Evolutionary conservation across 2,888 invertebrate species (phyloP).

Genomic region (Philopedon plagiatum): DNA sequence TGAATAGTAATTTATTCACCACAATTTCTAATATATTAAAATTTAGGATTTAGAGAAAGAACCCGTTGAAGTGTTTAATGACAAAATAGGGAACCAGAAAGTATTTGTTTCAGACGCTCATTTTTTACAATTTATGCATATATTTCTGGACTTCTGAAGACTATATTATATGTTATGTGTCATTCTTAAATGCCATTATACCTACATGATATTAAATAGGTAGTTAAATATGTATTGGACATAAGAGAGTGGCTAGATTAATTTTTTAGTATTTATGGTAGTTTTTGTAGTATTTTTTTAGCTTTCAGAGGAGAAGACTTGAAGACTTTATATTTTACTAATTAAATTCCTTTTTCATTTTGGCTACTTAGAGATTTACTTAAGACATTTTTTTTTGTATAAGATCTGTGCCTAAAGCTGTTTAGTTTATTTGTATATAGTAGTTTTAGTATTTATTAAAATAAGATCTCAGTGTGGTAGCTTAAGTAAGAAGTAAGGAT

Average conservation of each 20-base stretch:
- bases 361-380: conserved; percentile 53
- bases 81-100: not conserved
- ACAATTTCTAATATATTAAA: not conserved
- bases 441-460: conserved; percentile 28
- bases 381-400: conserved; percentile 51
- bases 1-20: conserved; percentile 38
- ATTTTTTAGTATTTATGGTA: conserved; percentile 59
- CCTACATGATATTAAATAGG: conserved; percentile 40
- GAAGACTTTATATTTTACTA: conserved; percentile 56
- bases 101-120: not conserved
- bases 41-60: not conserved
- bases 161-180: conserved; percentile 49
- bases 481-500: conserved; percentile 9
- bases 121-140: conserved; percentile 2
- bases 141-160: not conserved
- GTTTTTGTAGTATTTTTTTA: conserved; percentile 53
- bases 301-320: conserved; percentile 53
- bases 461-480: conserved; percentile 31
- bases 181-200: conserved; percentile 44
- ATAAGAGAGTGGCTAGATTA: conserved; percentile 25
- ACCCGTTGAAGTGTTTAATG: not conserved
- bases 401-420: conserved; percentile 37
- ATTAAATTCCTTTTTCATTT: conserved; percentile 58
- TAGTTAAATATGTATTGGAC: conserved; percentile 24
- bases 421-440: conserved; percentile 36